Conservation (phyloP, 2,797 vertebrate genomes). For the Thalassophryne amazonica region DNA sequence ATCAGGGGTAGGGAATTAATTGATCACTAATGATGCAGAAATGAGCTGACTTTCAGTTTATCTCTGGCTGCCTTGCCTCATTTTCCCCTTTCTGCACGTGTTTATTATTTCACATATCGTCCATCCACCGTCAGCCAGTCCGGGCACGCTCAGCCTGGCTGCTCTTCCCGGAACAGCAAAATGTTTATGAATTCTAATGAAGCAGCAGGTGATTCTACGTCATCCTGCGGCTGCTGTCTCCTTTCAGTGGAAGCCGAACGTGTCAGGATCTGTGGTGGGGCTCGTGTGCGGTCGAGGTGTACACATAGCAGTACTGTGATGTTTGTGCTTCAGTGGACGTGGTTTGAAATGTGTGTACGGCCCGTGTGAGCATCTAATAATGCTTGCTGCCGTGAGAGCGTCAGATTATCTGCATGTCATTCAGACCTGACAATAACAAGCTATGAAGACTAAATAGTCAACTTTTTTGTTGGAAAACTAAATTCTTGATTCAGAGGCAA, state of each 20-base stretch:
- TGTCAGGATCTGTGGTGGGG: conserved; percentile 24
- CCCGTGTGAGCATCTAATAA: too few relatives aligned
- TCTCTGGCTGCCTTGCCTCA: not conserved
- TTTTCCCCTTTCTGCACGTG: not conserved
- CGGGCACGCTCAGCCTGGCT: conserved; percentile 31
- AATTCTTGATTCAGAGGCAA: not conserved
- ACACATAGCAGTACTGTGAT: not conserved
- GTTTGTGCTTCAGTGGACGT: not conserved
- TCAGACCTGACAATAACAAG: conserved; percentile 44
- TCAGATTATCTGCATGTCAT: conserved; percentile 13
- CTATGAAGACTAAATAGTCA: conserved; percentile 17
- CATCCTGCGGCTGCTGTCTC: conserved; percentile 1
- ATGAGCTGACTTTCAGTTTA: too few relatives aligned
- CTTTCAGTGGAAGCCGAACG: conserved; percentile 17
- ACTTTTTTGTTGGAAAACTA: not conserved
- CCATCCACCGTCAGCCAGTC: conserved; percentile 29
- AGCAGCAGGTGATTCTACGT: conserved; percentile 14
- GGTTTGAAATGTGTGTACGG: too few relatives aligned
- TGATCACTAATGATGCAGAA: too few relatives aligned
- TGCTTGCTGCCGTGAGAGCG: conserved; percentile 37
- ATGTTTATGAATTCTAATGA: conserved; percentile 52
- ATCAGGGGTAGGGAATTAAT: too few relatives aligned
- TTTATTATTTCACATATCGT: conserved; percentile 14
- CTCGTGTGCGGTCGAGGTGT: not conserved
- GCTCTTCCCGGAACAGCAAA: conserved; percentile 27